Conservation (phyloP, 1,140 invertebrate species). For the Drosophila subpulchrella region DNA sequence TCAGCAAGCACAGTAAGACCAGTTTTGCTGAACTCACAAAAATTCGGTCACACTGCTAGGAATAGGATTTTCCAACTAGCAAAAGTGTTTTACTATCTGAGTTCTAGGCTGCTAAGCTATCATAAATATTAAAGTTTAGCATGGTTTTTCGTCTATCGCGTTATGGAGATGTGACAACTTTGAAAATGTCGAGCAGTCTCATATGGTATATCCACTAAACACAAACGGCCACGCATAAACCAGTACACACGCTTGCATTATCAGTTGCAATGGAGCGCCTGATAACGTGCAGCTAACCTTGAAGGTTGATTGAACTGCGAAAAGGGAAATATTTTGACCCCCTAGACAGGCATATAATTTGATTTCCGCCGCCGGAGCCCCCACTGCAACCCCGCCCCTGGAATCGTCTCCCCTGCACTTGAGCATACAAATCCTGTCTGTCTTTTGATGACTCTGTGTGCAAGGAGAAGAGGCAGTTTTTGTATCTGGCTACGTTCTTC, state of each 20-base stretch:
- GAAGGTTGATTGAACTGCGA: slow-evolving; percentile 77
- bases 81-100: too few relatives aligned
- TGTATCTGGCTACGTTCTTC: slow-evolving; percentile 41
- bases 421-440: slow-evolving; percentile 68
- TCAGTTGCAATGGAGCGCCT: slow-evolving; percentile 15
- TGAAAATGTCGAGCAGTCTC: neutral
- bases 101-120: too few relatives aligned
- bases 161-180: neutral
- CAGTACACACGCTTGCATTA: slow-evolving; percentile 2
- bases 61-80: too few relatives aligned
- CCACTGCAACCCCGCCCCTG: slow-evolving; percentile 4
- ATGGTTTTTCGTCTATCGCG: too few relatives aligned
- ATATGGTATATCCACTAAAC: neutral
- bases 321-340: slow-evolving; percentile 72
- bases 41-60: too few relatives aligned
- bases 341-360: slow-evolving; percentile 64
- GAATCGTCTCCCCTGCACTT: slow-evolving; percentile 24
- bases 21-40: too few relatives aligned
- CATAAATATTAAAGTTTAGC: too few relatives aligned
- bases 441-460: slow-evolving; percentile 49
- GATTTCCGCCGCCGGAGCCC: slow-evolving; percentile 45
- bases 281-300: slow-evolving; percentile 57
- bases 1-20: too few relatives aligned
- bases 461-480: slow-evolving; percentile 45
- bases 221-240: neutral